Conservation (phyloP, 2,113 vertebrate genomes). For the Myiopsitta monachus region DNA sequence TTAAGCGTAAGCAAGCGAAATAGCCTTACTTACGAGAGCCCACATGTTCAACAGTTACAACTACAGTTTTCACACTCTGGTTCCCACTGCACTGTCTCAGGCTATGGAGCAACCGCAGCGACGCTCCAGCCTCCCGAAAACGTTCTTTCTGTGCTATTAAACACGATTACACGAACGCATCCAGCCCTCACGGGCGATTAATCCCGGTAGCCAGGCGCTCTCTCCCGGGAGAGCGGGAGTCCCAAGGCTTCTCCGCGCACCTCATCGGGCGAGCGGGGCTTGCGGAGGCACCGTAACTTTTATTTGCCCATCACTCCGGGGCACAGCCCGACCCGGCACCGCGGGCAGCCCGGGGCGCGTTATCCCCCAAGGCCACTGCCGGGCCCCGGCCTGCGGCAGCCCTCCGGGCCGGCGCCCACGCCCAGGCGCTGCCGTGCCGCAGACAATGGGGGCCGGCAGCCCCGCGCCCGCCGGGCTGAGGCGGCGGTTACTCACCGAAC, state of each 20-base stretch:
- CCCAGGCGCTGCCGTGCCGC: constrained; percentile 65
- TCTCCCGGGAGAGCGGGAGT: background rate
- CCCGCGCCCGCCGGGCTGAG: background rate
- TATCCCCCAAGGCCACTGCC: background rate
- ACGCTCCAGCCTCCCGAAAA: background rate
- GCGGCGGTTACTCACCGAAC: constrained; percentile 77
- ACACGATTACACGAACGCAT: background rate
- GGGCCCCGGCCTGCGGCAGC: background rate
- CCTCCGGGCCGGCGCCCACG: constrained; percentile 57
- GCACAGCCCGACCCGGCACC: background rate
- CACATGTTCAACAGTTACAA: constrained; percentile 3
- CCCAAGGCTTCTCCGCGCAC: background rate
- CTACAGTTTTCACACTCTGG: background rate
- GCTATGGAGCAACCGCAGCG: background rate
- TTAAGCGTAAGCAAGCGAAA: background rate
- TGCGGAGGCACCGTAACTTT: background rate
- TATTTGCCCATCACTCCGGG: background rate
- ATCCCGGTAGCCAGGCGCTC: background rate
- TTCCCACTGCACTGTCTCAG: background rate
- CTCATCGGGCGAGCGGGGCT: background rate
- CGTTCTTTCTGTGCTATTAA: background rate
- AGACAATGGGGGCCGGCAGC: constrained; percentile 68
- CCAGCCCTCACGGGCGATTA: background rate
- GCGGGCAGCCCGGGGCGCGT: background rate
- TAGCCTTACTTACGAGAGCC: background rate